A percentile compares a stretch with the other conserved stretches of the same genome.
Evolutionary conservation across 2,113 vertebrate species (phyloP).

Genomic region (Actenoides hombroni): DNA sequence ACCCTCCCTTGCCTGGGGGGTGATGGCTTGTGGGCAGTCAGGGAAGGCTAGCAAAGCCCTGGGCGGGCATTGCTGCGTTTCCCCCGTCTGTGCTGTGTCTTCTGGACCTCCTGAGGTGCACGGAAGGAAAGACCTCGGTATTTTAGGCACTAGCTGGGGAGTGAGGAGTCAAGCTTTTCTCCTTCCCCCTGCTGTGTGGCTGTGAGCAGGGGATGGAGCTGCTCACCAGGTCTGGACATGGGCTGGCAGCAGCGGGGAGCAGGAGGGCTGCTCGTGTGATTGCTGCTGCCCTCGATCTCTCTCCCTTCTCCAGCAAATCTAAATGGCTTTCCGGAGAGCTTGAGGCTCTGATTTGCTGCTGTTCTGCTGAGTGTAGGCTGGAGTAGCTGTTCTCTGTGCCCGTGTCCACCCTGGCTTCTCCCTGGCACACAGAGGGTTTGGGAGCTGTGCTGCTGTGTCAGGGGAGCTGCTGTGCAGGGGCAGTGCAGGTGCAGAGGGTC

Average conservation of each 20-base stretch:
- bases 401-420: background rate
- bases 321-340: fast-evolving
- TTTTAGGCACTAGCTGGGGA: background rate
- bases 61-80: background rate
- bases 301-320: background rate
- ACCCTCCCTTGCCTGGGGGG: background rate
- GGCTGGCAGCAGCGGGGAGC: background rate
- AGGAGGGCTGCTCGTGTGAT: fast-evolving
- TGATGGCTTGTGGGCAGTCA: fast-evolving
- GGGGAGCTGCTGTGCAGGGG: background rate
- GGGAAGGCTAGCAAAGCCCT: background rate
- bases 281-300: background rate
- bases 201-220: background rate
- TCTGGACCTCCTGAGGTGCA: background rate
- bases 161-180: fast-evolving
- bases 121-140: background rate
- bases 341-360: background rate
- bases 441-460: background rate
- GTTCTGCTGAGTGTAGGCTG: background rate
- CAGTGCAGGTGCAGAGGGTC: background rate
- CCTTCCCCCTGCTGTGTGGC: fast-evolving
- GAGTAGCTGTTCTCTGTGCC: background rate
- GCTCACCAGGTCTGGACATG: fast-evolving
- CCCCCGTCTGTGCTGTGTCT: fast-evolving
- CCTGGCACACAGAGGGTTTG: too few relatives aligned